These are phyloP conservation scores for Platyscapa corneri DNA, from an alignment of 1,140 invertebrate species.

Conservation along the genomic window DNA sequence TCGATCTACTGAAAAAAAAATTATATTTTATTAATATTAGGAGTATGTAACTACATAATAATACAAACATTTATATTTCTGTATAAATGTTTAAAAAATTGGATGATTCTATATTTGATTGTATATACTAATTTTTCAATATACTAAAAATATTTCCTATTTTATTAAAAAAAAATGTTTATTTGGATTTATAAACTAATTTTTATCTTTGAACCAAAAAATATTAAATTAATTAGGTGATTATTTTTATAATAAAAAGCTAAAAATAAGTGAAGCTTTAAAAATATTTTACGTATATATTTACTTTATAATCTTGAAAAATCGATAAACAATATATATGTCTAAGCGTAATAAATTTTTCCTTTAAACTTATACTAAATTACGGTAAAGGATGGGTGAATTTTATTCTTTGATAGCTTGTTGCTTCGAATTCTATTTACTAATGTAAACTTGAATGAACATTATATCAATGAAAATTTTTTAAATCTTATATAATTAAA, in stretches of 20 bases:
- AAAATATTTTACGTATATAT: not conserved
- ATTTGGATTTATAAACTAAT: not conserved
- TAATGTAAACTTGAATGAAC: slow-evolving; percentile 17
- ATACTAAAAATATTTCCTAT: no score
- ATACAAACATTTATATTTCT: not conserved
- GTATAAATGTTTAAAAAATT: not conserved
- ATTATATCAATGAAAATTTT: no score
- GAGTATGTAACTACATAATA: not conserved
- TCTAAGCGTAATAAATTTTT: not conserved
- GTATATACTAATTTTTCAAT: no score
- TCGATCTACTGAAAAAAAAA: slow-evolving; percentile 35
- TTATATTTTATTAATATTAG: not conserved
- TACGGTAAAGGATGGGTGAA: not conserved
- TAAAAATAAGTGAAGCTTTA: no score
- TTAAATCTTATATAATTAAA: not conserved
- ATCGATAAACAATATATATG: not conserved
- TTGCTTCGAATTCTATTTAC: slow-evolving; percentile 18
- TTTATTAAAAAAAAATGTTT: not conserved
- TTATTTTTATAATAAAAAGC: slow-evolving; percentile 12
- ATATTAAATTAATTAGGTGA: not conserved
- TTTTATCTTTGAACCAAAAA: not conserved
- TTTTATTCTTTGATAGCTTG: slow-evolving; percentile 11
- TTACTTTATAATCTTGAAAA: no score
- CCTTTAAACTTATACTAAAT: not conserved
- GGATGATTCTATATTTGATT: not conserved